phyloP scores from a whole-genome alignment of 2,888 invertebrate species.

The Drosophila borborema region DNA sequence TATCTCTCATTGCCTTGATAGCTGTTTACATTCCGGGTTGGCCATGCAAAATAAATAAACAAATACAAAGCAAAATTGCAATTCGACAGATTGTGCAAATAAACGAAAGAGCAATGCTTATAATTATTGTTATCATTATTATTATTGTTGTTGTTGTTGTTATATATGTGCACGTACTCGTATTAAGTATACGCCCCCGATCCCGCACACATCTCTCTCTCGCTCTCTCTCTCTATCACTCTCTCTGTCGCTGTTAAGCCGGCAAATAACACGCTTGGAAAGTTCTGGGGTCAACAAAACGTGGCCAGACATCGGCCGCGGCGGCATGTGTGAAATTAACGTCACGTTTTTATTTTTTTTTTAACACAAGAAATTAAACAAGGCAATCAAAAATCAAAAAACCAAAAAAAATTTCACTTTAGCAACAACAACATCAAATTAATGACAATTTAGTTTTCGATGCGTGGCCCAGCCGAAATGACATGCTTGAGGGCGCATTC shows the following conservation, averaged over 20 bases:
- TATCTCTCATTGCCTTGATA: slow-evolving; percentile 17
- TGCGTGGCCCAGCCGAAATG: slow-evolving; percentile 32
- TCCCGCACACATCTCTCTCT: no score
- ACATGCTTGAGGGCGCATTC: slow-evolving; percentile 80
- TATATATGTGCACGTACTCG: slow-evolving; percentile 16
- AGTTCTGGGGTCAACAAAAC: slow-evolving; percentile 67
- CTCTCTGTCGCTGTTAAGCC: neutral
- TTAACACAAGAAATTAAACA: slow-evolving; percentile 40
- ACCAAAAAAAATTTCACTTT: slow-evolving; percentile 69
- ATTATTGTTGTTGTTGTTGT: neutral
- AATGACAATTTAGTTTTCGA: slow-evolving; percentile 67
- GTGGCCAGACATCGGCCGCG: slow-evolving; percentile 46
- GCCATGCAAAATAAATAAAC: slow-evolving; percentile 37
- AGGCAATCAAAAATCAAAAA: slow-evolving; percentile 14
- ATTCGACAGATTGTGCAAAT: slow-evolving; percentile 46
- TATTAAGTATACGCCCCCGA: slow-evolving; percentile 10
- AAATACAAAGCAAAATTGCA: slow-evolving; percentile 26
- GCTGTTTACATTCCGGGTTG: slow-evolving; percentile 39
- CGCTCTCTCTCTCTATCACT: no score
- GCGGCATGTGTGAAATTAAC: slow-evolving; percentile 65
- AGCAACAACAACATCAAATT: slow-evolving; percentile 49
- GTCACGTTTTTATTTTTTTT: slow-evolving; percentile 54
- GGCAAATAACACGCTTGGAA: slow-evolving; percentile 63
- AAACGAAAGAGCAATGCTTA: slow-evolving; percentile 34
- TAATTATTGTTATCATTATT: slow-evolving; percentile 28